Conservation (phyloP, 2,888 invertebrate genomes). For the Drosophila anceps region DNA sequence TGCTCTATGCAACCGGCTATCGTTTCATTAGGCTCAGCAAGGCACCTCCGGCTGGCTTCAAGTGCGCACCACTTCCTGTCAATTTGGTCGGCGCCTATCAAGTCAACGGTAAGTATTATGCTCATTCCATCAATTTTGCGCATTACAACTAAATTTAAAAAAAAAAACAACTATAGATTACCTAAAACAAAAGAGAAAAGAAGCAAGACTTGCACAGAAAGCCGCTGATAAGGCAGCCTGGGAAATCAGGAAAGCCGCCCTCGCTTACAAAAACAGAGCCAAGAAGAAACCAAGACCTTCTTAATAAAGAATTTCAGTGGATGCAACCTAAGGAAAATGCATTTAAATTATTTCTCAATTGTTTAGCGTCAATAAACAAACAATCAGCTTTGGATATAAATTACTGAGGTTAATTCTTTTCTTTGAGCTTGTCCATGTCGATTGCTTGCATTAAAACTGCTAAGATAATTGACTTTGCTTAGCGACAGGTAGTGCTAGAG, state of each 20-base stretch:
- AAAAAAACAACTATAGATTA: conserved; percentile 30
- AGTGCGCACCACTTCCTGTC: conserved; percentile 73
- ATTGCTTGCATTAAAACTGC: conserved; percentile 83
- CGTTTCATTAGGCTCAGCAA: conserved; percentile 70
- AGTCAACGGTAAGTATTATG: conserved; percentile 40
- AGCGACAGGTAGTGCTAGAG: conserved; percentile 54
- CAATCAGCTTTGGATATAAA: background rate
- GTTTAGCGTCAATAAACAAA: conserved; percentile 1
- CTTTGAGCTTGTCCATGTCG: conserved; percentile 78
- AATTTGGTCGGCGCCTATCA: conserved; percentile 57
- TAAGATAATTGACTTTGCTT: conserved; percentile 83
- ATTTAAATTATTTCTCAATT: background rate
- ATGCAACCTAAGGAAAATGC: background rate
- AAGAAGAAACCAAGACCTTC: conserved; percentile 4
- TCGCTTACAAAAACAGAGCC: conserved; percentile 24
- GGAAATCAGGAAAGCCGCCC: conserved; percentile 12
- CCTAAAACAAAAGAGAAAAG: conserved; percentile 23
- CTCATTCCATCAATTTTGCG: rapidly evolving
- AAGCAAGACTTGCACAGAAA: conserved; percentile 10
- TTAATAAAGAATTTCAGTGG: background rate
- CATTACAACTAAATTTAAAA: background rate
- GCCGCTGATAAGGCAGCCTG: conserved; percentile 17
- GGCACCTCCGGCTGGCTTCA: conserved; percentile 73
- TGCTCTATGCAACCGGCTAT: conserved; percentile 71
- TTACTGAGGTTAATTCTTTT: conserved; percentile 51